Conservation (phyloP, 2,113 vertebrate genomes). For the Fregetta grallaria region DNA sequence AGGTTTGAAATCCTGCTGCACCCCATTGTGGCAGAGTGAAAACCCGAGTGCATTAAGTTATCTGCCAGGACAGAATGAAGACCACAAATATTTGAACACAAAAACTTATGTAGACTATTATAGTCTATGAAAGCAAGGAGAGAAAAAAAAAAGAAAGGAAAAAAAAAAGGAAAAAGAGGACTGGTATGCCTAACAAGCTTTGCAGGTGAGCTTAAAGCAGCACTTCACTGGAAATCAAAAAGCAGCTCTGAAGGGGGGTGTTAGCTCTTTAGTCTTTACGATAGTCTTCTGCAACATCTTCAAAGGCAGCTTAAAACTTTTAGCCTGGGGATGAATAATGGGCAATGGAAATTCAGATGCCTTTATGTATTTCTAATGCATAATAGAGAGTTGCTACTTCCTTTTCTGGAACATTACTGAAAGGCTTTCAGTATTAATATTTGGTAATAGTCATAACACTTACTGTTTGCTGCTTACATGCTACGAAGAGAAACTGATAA, state of each 20-base stretch:
- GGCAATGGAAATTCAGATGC: constrained; percentile 43
- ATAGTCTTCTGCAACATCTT: background rate
- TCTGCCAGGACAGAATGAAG: background rate
- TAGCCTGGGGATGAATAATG: background rate
- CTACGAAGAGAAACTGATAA: background rate
- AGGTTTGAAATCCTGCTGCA: background rate
- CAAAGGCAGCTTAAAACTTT: background rate
- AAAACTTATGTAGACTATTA: background rate
- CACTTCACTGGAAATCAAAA: background rate
- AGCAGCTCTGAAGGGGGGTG: background rate
- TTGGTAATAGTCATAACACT: background rate
- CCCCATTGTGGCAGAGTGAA: background rate
- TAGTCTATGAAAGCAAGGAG: background rate
- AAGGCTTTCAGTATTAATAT: constrained; percentile 22
- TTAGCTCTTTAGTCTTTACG: background rate
- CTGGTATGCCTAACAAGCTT: background rate
- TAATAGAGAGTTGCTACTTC: constrained; percentile 34
- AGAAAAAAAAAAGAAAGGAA: rapidly evolving
- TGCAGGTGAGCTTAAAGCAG: background rate
- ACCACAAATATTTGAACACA: background rate
- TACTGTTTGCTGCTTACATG: background rate
- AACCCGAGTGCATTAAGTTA: background rate
- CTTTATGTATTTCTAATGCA: constrained; percentile 45
- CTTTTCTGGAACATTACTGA: constrained; percentile 68
- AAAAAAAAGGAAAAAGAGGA: background rate